phyloP scores from a whole-genome alignment of 2,113 vertebrate species.

The Willisornis vidua region DNA sequence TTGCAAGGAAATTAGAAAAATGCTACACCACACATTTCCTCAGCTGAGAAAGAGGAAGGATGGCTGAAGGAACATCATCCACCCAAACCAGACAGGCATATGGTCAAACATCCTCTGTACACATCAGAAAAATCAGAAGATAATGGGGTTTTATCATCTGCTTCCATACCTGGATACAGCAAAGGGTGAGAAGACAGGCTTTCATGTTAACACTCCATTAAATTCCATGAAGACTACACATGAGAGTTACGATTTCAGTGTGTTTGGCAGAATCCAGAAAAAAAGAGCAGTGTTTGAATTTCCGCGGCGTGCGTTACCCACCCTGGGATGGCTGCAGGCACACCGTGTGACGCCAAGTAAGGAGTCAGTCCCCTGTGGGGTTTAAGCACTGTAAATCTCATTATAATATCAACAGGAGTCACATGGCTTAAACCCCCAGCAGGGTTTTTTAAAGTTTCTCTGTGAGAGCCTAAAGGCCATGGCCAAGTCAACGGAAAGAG shows the following conservation, averaged over 20 bases:
- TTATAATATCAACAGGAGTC: constrained; percentile 52
- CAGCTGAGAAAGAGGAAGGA: not conserved
- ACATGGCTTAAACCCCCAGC: constrained; percentile 55
- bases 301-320: not conserved
- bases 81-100: not conserved
- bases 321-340: not conserved
- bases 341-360: not conserved
- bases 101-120: not conserved
- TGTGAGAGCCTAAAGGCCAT: constrained; percentile 40
- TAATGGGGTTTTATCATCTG: not conserved
- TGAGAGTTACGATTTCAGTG: not conserved
- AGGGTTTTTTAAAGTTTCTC: constrained; percentile 52
- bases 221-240: not conserved
- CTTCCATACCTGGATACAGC: not conserved
- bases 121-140: not conserved
- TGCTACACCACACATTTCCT: not conserved
- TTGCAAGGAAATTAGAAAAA: not conserved
- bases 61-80: not conserved
- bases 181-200: not conserved
- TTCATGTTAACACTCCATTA: not conserved
- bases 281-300: not conserved
- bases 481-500: constrained; percentile 55
- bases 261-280: not conserved
- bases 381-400: constrained; percentile 58
- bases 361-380: constrained; percentile 24